Conservation (phyloP, 1,140 invertebrate genomes). For the Dendroctonus valens region DNA sequence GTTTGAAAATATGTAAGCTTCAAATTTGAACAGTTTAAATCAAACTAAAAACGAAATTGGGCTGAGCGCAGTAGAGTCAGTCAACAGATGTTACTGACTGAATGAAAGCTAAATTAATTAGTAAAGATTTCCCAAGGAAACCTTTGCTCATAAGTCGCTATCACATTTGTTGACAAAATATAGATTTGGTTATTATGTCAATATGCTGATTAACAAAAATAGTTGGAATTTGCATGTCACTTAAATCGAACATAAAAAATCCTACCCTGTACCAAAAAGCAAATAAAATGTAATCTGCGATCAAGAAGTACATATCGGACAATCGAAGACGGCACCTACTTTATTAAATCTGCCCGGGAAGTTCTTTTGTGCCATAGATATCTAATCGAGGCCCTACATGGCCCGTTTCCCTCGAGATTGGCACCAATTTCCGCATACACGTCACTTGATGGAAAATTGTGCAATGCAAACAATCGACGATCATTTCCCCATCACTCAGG, state of each 20-base stretch:
- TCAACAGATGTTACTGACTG: too few relatives aligned
- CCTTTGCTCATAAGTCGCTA: too few relatives aligned
- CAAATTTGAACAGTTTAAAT: too few relatives aligned
- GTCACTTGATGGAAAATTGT: slow-evolving; percentile 34
- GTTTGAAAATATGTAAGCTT: too few relatives aligned
- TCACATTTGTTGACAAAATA: too few relatives aligned
- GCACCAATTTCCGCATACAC: slow-evolving; percentile 36
- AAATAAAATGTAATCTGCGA: slow-evolving; percentile 26
- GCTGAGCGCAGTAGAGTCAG: too few relatives aligned
- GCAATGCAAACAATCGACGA: slow-evolving; percentile 34
- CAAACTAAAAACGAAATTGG: too few relatives aligned
- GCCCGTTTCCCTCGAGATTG: slow-evolving; percentile 33
- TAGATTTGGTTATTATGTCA: too few relatives aligned
- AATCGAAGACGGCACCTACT: slow-evolving; percentile 28
- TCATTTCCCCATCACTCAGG: slow-evolving; percentile 31
- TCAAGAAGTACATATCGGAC: slow-evolving; percentile 26
- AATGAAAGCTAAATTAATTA: too few relatives aligned
- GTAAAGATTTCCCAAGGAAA: too few relatives aligned
- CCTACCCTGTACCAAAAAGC: slow-evolving; percentile 8
- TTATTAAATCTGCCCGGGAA: slow-evolving; percentile 32
- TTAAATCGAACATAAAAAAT: not conserved
- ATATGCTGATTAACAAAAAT: too few relatives aligned
- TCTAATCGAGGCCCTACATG: slow-evolving; percentile 29
- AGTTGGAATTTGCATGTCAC: too few relatives aligned
- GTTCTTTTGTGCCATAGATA: slow-evolving; percentile 35